Evolutionary conservation across 2,888 invertebrate species (phyloP).

Genomic region (Serrognathus titanus): DNA sequence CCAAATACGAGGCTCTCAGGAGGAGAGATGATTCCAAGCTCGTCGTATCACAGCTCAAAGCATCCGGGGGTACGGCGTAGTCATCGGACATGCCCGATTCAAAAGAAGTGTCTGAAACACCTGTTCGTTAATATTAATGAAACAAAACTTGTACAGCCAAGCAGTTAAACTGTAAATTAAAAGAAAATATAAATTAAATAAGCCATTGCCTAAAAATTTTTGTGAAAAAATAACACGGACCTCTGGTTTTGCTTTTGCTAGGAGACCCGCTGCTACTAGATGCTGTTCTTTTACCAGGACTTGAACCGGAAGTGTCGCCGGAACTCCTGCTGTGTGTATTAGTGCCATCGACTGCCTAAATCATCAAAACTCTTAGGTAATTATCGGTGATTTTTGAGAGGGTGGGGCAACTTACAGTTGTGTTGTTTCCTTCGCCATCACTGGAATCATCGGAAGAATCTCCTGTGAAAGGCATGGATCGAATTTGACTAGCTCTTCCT

Average conservation of each 20-base stretch:
- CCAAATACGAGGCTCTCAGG: constrained; percentile 57
- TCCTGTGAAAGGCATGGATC: constrained; percentile 93
- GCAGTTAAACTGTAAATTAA: constrained; percentile 23
- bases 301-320: constrained; percentile 80
- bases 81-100: constrained; percentile 94
- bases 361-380: too few relatives aligned
- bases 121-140: constrained; percentile 45
- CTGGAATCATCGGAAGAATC: constrained; percentile 94
- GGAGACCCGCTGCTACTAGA: constrained; percentile 75
- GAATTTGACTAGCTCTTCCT: constrained; percentile 92
- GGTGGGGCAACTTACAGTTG: constrained; percentile 37
- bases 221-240: constrained; percentile 44
- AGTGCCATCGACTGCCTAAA: constrained; percentile 45
- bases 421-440: constrained; percentile 73
- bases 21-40: constrained; percentile 74
- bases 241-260: constrained; percentile 76
- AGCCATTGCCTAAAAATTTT: background rate
- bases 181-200: constrained; percentile 22
- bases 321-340: constrained; percentile 80
- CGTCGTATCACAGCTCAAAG: constrained; percentile 76
- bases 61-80: constrained; percentile 95
- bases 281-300: constrained; percentile 70
- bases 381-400: too few relatives aligned
- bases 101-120: constrained; percentile 79
- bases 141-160: constrained; percentile 25